Evolutionary conservation across 2,113 vertebrate species (phyloP).

Genomic region (Pantherophis guttatus): DNA sequence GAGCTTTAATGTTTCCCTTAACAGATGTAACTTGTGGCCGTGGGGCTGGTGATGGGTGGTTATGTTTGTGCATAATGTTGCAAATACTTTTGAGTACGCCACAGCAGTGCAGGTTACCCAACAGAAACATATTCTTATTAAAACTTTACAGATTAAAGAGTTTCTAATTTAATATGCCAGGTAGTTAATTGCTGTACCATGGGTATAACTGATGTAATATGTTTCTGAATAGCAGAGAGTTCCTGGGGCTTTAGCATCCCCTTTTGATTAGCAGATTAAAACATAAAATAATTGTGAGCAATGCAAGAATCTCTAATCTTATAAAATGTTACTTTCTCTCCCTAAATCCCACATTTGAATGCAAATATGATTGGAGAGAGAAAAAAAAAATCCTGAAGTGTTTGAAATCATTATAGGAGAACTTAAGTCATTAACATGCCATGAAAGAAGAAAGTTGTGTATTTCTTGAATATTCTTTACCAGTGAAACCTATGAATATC

Average conservation of each 20-base stretch:
- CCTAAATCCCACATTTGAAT: constrained; percentile 23
- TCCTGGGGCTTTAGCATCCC: constrained; percentile 21
- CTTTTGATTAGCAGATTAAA: constrained; percentile 17
- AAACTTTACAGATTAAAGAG: constrained; percentile 38
- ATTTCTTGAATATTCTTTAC: background rate
- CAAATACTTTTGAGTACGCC: constrained; percentile 52
- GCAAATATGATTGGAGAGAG: constrained; percentile 11
- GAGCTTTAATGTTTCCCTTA: constrained; percentile 61
- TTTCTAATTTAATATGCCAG: constrained; percentile 41
- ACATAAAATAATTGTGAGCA: background rate
- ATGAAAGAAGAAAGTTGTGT: background rate
- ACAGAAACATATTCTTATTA: constrained; percentile 31
- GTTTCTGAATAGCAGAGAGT: fast-evolving
- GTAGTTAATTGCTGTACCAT: constrained; percentile 6
- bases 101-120: constrained; percentile 23
- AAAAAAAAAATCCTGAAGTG: background rate
- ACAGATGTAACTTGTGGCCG: constrained; percentile 44
- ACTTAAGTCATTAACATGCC: background rate
- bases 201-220: constrained; percentile 15
- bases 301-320: constrained; percentile 1
- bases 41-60: constrained; percentile 35
- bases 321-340: constrained; percentile 1
- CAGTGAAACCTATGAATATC: background rate
- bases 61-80: constrained; percentile 52
- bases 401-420: constrained; percentile 2